Evolutionary conservation across 2,797 vertebrate genomes (phyloP).

Genomic region (Galago senegalensis): DNA sequence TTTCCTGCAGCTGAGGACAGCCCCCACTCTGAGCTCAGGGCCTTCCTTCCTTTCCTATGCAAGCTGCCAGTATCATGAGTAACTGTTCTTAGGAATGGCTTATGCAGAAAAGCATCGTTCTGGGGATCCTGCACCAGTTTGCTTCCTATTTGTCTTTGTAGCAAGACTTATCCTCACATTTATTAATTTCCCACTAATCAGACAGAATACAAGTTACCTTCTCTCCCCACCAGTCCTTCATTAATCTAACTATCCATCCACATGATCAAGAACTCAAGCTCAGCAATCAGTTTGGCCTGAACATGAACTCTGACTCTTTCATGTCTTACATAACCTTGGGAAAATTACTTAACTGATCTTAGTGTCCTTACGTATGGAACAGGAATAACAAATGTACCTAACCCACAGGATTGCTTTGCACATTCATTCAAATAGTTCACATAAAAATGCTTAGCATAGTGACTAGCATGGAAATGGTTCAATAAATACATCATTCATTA

Average conservation of each 20-base stretch:
- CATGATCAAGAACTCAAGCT: background rate
- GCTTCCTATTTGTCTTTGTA: background rate
- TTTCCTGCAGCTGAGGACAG: background rate
- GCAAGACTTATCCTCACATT: background rate
- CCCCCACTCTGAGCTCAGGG: background rate
- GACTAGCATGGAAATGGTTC: background rate
- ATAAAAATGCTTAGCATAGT: background rate
- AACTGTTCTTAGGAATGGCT: background rate
- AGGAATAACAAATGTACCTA: background rate
- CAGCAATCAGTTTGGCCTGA: background rate
- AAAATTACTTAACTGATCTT: background rate
- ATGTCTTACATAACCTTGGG: background rate
- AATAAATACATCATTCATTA: background rate
- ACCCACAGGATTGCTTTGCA: background rate
- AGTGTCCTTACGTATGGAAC: conserved; percentile 38
- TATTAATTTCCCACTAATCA: conserved; percentile 4
- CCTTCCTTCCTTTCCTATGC: background rate
- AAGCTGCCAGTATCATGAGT: background rate
- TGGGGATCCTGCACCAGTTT: background rate
- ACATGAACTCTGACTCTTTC: conserved; percentile 15
- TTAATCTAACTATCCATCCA: background rate
- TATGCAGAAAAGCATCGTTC: background rate
- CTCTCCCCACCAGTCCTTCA: background rate
- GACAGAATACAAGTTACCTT: background rate
- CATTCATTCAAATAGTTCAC: background rate